A percentile compares a stretch with the other conserved stretches of the same genome.
Evolutionary conservation across 2,797 vertebrate genomes (phyloP).

Genomic region (Macropodus opercularis): DNA sequence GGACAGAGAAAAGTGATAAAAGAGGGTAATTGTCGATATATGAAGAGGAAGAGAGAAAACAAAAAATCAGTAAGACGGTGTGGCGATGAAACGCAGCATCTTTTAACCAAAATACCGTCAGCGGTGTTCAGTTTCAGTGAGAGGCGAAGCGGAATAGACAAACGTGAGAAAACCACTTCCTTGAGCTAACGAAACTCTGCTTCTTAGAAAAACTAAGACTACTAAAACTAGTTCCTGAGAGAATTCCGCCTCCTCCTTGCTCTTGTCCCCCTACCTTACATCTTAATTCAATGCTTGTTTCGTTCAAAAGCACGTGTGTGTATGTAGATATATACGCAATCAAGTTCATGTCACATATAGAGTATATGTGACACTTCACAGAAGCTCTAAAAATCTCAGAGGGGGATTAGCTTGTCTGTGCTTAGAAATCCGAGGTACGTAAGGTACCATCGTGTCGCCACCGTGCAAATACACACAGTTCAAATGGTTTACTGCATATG

Average conservation of each 20-base stretch:
- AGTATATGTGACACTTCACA: conserved; percentile 60
- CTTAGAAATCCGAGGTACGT: conserved; percentile 42
- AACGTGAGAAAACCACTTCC: conserved; percentile 44
- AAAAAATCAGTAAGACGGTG: conserved; percentile 32
- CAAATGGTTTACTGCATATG: background rate
- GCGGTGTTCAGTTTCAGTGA: conserved; percentile 18
- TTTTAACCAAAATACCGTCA: conserved; percentile 18
- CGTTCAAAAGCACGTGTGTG: conserved; percentile 9
- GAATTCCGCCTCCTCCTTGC: conserved; percentile 29
- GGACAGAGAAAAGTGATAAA: conserved; percentile 14
- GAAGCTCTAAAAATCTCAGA: conserved; percentile 62
- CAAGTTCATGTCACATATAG: conserved; percentile 30
- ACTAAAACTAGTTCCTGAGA: conserved; percentile 61
- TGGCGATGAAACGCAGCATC: conserved; percentile 12
- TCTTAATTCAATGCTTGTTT: too few species aligned
- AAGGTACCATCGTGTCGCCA: conserved; percentile 18
- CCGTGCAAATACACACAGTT: conserved; percentile 17
- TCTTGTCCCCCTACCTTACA: conserved; percentile 13
- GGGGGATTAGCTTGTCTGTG: conserved; percentile 59
- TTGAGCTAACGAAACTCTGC: conserved; percentile 43
- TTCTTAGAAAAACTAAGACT: conserved; percentile 30
- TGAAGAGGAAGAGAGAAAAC: conserved; percentile 19
- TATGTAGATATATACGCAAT: conserved; percentile 10
- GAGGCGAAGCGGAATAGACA: conserved; percentile 19
- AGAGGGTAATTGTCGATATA: conserved; percentile 4